Conservation (phyloP, 2,797 vertebrate genomes). For the Leucoraja ocellata region DNA sequence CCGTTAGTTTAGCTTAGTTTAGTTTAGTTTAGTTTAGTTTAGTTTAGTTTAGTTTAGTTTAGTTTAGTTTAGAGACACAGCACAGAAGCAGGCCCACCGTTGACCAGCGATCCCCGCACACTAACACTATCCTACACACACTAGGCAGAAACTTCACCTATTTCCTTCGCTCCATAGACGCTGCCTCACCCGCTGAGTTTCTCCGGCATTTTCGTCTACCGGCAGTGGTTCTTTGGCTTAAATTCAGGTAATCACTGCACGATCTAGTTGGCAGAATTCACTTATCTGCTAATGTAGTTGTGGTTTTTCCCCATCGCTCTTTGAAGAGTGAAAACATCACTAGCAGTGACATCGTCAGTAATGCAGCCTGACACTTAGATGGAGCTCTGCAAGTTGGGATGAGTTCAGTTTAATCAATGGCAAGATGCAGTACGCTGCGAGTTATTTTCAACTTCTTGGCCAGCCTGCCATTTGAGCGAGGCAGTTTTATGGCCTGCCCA, state of each 20-base stretch:
- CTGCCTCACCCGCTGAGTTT: no score
- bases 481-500: constrained; percentile 59
- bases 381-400: constrained; percentile 62
- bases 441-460: constrained; percentile 62
- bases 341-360: constrained; percentile 47
- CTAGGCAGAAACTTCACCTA: no score
- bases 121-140: no score
- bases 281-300: constrained; percentile 48
- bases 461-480: constrained; percentile 67
- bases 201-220: no score
- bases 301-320: constrained; percentile 46
- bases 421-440: constrained; percentile 53
- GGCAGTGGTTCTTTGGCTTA: background rate
- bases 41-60: no score
- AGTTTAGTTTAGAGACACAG: no score
- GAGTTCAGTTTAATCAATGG: constrained; percentile 72
- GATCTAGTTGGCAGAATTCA: constrained; percentile 47
- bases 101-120: no score
- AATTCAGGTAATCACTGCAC: background rate
- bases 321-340: constrained; percentile 48
- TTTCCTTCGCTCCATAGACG: no score
- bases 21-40: no score
- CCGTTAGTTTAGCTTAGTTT: no score
- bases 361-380: constrained; percentile 59
- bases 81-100: no score